Evolutionary conservation across 2,113 vertebrate genomes (phyloP), one percentile per base, ranked within the genome.

Genomic region (Paraplagusia blochii): DNA sequence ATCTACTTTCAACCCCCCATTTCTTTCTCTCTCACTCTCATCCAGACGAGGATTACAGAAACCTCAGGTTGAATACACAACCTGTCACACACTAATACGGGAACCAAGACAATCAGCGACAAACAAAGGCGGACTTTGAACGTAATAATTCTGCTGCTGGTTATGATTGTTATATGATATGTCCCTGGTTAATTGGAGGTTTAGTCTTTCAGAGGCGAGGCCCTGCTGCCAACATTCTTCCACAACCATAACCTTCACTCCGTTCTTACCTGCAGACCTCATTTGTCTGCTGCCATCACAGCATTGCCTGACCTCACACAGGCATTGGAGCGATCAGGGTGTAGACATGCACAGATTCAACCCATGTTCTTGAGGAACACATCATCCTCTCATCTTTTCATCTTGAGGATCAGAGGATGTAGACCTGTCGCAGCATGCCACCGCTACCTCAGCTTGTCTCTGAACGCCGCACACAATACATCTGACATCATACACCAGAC

Each of bases 31-130:
- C 11, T 17, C 55, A 64, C 36, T 8, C 34, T 59, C 46, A 69
- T 61, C 66, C 69, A 87, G 81, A 85, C 61, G 58, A 61, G 71
- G 74, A 79, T 82, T 74, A 80, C 16, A 58, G 54, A 59, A 50
- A 66, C 61, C 58, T 56, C 76, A 65, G 71, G 13, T 44, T 60
- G 60, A 88, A 87, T 87, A 87, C 81, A 72, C 87, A 85, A 78
- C 72, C 67, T 72, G 66, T 70, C 58, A 38, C 34, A 58, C 52
- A 45, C 59, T 40, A 63, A 11, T 29, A 29, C 22, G 54, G 53
- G 53, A 79, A 79, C 50, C 54, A 47, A 33, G 43, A 56, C 35
- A 29, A 29, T 29, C 22, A 29, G 22, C 22, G 59, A 43, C 17
- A 44, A 61, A 74, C 40, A 51, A 55, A 68, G 35, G 34, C 46